Percentiles rank a stretch among this genome's conserved stretches.
phyloP scores from a whole-genome alignment of 2,888 invertebrate species.

The Eulithis testata region DNA sequence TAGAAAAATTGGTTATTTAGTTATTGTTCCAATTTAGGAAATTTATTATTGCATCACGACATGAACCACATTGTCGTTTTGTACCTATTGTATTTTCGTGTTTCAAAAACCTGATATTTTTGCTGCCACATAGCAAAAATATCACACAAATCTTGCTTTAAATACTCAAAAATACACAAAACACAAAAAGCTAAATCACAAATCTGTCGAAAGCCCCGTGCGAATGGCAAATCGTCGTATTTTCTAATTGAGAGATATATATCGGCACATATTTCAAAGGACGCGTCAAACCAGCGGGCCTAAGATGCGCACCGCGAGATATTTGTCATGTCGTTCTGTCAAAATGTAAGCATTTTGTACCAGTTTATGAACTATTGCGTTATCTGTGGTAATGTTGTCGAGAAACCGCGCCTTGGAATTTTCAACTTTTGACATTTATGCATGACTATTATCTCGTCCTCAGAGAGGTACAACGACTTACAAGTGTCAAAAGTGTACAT shows the following conservation, averaged over 20 bases:
- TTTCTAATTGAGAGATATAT: slow-evolving; percentile 72
- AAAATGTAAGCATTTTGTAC: too few species aligned
- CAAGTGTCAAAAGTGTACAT: too few species aligned
- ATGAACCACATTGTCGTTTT: background rate
- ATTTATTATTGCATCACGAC: background rate
- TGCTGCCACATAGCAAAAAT: too few species aligned
- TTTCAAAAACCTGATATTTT: background rate
- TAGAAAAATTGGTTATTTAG: slow-evolving; percentile 36
- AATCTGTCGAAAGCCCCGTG: slow-evolving; percentile 46
- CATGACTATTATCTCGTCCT: too few species aligned
- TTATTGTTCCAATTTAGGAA: slow-evolving; percentile 5
- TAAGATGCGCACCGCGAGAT: too few species aligned
- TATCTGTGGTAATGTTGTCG: too few species aligned
- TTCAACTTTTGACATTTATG: too few species aligned
- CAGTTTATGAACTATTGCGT: too few species aligned
- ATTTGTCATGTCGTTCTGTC: too few species aligned
- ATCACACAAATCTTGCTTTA: background rate
- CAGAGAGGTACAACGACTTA: too few species aligned
- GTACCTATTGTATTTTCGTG: too few species aligned
- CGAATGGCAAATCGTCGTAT: slow-evolving; percentile 49
- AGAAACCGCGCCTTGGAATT: too few species aligned
- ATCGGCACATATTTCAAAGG: slow-evolving; percentile 68
- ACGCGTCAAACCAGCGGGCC: slow-evolving; percentile 45
- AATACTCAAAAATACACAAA: background rate
- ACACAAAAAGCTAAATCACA: slow-evolving; percentile 39